Evolutionary conservation across 2,797 vertebrate genomes (phyloP).

Genomic region (Melanotaenia maccullochi): DNA sequence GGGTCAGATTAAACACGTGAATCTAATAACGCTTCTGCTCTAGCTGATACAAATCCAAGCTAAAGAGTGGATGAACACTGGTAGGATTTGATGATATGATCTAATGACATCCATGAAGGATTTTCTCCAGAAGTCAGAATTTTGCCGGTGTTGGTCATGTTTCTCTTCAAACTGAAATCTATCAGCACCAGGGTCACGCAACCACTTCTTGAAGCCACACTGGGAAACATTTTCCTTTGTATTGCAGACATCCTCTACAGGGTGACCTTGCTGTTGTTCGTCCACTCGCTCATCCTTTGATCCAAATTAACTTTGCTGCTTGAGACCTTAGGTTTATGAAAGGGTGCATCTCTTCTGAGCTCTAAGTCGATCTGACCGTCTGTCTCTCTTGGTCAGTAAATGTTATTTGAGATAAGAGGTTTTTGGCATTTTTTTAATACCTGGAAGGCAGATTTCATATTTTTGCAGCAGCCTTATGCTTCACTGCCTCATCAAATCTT

Average conservation of each 20-base stretch:
- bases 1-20: neutral
- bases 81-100: neutral
- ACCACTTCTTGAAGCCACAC: slow-evolving; percentile 1
- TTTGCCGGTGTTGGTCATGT: neutral
- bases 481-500: slow-evolving; percentile 54
- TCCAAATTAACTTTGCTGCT: slow-evolving; percentile 62
- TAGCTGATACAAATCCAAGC: neutral
- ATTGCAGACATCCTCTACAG: slow-evolving; percentile 23
- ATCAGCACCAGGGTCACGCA: neutral
- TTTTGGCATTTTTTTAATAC: slow-evolving; percentile 16
- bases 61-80: neutral
- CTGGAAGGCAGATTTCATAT: slow-evolving; percentile 63
- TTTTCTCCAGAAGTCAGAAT: neutral
- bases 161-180: slow-evolving; percentile 20
- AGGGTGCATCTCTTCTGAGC: slow-evolving; percentile 27
- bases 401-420: slow-evolving; percentile 67
- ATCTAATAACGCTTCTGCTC: neutral
- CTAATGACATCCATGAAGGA: slow-evolving; percentile 1
- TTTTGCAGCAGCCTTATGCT: slow-evolving; percentile 56
- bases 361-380: slow-evolving; percentile 71
- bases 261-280: slow-evolving; percentile 52
- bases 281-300: slow-evolving; percentile 54
- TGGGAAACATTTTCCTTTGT: slow-evolving; percentile 20
- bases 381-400: slow-evolving; percentile 76
- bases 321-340: slow-evolving; percentile 46